Percentiles rank a stretch among this genome's conserved stretches.
These are phyloP conservation scores for Neoscelio sp. DNA, from an alignment of 2,888 invertebrate genomes.

Conservation along the genomic window DNA sequence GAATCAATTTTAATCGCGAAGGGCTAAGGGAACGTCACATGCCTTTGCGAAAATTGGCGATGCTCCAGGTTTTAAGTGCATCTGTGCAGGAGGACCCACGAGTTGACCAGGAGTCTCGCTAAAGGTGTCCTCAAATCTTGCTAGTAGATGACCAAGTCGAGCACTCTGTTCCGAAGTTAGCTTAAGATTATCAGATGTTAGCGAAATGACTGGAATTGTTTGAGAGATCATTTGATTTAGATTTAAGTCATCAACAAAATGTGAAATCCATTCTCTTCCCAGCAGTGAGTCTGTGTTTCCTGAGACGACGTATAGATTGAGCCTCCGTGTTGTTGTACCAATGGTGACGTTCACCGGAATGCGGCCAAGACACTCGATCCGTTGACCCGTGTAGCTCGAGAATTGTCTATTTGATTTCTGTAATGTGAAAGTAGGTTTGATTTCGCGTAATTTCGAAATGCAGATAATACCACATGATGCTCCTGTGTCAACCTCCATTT, in stretches of 20 bases:
- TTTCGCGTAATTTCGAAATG: too few relatives aligned
- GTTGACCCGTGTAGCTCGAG: too few relatives aligned
- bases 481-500: too few relatives aligned
- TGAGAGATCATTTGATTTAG: not conserved
- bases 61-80: conserved; percentile 30
- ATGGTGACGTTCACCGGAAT: conserved; percentile 8
- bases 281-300: conserved; percentile 36
- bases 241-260: conserved; percentile 22
- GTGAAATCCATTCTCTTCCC: conserved; percentile 35
- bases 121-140: conserved; percentile 11
- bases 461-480: too few relatives aligned
- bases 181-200: too few relatives aligned
- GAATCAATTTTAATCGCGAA: conserved; percentile 1
- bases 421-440: too few relatives aligned
- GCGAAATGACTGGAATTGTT: too few relatives aligned
- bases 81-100: conserved; percentile 4
- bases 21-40: conserved; percentile 28
- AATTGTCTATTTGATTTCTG: too few relatives aligned
- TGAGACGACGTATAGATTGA: conserved; percentile 30
- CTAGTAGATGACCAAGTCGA: not conserved
- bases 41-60: conserved; percentile 9
- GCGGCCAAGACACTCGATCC: conserved; percentile 1
- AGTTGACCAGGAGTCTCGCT: conserved; percentile 31
- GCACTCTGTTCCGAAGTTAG: too few relatives aligned
- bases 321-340: conserved; percentile 5